Evolutionary conservation across 2,888 invertebrate genomes (phyloP), one percentile per base, ranked within the genome.

Genomic region (Hirudinaria manillensis): DNA sequence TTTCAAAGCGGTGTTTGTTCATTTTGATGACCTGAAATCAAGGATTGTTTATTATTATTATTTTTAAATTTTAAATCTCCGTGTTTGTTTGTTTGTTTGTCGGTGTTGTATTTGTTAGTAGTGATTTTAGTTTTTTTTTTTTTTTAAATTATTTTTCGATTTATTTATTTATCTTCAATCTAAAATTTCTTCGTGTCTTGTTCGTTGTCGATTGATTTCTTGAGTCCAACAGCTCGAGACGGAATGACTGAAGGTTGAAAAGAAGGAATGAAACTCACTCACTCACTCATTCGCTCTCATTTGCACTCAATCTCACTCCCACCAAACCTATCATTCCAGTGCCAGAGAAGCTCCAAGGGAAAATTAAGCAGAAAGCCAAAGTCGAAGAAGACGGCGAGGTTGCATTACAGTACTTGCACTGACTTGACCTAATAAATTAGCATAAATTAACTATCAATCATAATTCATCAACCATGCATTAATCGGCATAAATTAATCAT

Each of bases 301-400:
- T n/a, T n/a, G n/a, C n/a, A n/a, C n/a, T n/a, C n/a, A n/a, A n/a
- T n/a, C n/a, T n/a, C n/a, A n/a, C n/a, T n/a, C n/a, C n/a, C n/a
- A n/a, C n/a, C n/a, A n/a, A n/a, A n/a, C n/a, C 45, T 16, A 45
- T 16, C 45, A 10, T 45, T 45, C 45, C 68, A 76, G 76, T 74
- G 19, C 76, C 76, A 27, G 76, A 76, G 21, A 76, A 76, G 61
- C 53, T 76, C 19, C 53, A 75, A 53, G 77, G 75, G 34, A 75
- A 76, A 24, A 70, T 72, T 3, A 79, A 78, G 61, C 77, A 78
- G 71, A 78, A 74, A 68, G 75, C 72, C 6, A 77, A 77, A 70
- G 70, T 21, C 19, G 65, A 73, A 32, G 77, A 70, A 3, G 79
- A 77, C 7, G 78, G 71, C 67, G 77, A 75, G 76, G 79, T 79